These are phyloP conservation scores for Platyscapa corneri DNA, from an alignment of 1,140 invertebrate genomes.

Conservation along the genomic window DNA sequence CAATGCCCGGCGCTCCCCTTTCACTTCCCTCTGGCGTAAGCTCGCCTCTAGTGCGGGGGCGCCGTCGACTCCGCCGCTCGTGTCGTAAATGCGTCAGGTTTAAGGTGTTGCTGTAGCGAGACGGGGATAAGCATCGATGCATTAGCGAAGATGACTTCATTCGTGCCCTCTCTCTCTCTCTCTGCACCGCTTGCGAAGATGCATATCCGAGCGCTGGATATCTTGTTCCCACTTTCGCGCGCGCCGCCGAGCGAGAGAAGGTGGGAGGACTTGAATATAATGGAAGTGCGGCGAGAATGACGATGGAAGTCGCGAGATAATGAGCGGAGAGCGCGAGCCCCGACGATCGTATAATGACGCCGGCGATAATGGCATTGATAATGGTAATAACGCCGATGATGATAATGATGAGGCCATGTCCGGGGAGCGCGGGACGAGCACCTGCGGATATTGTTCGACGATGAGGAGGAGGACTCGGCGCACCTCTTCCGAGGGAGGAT, in stretches of 20 bases:
- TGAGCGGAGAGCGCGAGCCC: background rate
- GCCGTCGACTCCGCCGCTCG: too few relatives aligned
- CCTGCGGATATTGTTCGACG: conserved; percentile 3
- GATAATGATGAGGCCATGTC: conserved; percentile 28
- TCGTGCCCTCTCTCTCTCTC: conserved; percentile 46
- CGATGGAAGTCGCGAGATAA: conserved; percentile 43
- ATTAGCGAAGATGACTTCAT: conserved; percentile 68
- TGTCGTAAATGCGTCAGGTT: conserved; percentile 57
- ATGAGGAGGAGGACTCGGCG: conserved; percentile 11
- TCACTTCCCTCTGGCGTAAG: background rate
- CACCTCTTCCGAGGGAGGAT: conserved; percentile 15
- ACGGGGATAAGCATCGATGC: conserved; percentile 64
- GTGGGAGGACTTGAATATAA: background rate
- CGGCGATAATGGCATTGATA: conserved; percentile 31
- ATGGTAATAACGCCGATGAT: conserved; percentile 42
- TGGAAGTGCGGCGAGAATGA: conserved; percentile 4
- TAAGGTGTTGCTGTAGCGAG: conserved; percentile 54
- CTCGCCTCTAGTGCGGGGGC: background rate
- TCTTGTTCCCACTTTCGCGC: background rate
- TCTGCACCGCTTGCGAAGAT: background rate
- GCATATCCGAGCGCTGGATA: conserved; percentile 6
- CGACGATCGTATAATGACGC: background rate
- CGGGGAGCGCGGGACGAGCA: background rate
- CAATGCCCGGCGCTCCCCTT: conserved; percentile 1
- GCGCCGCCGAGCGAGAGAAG: too few relatives aligned